Conservation (phyloP, 2,888 invertebrate genomes). For the Colletes collaris region DNA sequence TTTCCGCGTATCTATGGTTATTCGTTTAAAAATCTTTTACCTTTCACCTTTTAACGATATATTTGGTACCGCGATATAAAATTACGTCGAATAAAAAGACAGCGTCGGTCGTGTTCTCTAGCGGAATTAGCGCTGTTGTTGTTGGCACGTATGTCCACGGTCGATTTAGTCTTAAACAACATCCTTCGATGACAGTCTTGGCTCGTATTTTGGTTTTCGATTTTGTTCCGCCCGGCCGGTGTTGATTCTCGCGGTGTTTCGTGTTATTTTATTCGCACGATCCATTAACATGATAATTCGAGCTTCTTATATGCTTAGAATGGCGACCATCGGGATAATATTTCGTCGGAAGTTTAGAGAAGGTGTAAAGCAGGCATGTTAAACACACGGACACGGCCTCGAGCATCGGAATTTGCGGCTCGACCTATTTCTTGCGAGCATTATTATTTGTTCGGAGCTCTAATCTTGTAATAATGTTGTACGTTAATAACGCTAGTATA, state of each 20-base stretch:
- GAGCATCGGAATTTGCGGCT: no score
- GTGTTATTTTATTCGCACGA: background rate
- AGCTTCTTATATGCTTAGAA: background rate
- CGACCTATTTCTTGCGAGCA: no score
- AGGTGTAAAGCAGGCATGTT: no score
- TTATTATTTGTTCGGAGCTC: no score
- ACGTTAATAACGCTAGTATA: no score
- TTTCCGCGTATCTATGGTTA: conserved; percentile 15
- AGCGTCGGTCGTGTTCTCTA: background rate
- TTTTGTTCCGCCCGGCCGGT: background rate
- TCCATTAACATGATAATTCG: background rate
- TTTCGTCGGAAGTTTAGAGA: no score
- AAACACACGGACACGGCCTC: no score
- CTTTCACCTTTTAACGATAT: conserved; percentile 1
- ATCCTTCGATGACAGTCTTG: conserved; percentile 15
- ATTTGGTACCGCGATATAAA: conserved; percentile 8
- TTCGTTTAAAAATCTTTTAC: background rate
- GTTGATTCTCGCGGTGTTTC: background rate
- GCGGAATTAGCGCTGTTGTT: conserved; percentile 34
- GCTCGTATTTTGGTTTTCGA: background rate
- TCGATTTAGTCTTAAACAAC: conserved; percentile 26
- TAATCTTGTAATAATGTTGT: no score
- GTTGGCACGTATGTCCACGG: conserved; percentile 33
- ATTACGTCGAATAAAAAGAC: conserved; percentile 19
- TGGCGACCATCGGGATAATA: background rate